Conservation (phyloP, 2,113 vertebrate genomes). For the Tachysurus fulvidraco region DNA sequence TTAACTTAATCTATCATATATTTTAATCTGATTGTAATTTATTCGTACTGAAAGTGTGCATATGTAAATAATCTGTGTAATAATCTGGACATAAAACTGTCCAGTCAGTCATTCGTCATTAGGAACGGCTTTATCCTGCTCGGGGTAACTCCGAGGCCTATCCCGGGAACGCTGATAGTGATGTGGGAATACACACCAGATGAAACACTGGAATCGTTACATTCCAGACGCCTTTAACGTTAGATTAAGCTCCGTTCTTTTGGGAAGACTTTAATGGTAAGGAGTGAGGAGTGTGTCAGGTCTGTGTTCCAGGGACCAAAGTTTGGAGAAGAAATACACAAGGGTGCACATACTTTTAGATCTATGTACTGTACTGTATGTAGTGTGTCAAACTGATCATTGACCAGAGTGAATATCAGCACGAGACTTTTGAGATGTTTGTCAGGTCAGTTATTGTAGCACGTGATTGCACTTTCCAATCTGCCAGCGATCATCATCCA, state of each 20-base stretch:
- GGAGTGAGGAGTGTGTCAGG: no score
- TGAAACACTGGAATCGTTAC: background rate
- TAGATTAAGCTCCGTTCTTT: background rate
- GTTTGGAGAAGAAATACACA: background rate
- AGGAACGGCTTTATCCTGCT: background rate
- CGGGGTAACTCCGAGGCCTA: background rate
- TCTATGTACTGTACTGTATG: no score
- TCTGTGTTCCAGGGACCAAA: no score
- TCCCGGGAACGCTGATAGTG: background rate
- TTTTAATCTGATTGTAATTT: background rate
- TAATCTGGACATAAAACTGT: background rate
- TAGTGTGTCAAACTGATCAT: background rate
- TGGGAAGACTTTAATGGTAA: no score
- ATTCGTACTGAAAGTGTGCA: background rate
- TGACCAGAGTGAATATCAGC: background rate
- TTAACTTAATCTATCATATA: background rate
- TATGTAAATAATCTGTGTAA: background rate
- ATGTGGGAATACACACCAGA: background rate
- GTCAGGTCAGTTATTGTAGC: constrained; percentile 1
- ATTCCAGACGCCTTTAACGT: background rate
- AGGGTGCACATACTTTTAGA: no score
- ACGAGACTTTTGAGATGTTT: background rate
- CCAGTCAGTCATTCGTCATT: background rate
- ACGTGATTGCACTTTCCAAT: constrained; percentile 24
- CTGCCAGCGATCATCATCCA: background rate